Conservation (phyloP, 1,140 invertebrate genomes). For the Procambarus virginalis region DNA sequence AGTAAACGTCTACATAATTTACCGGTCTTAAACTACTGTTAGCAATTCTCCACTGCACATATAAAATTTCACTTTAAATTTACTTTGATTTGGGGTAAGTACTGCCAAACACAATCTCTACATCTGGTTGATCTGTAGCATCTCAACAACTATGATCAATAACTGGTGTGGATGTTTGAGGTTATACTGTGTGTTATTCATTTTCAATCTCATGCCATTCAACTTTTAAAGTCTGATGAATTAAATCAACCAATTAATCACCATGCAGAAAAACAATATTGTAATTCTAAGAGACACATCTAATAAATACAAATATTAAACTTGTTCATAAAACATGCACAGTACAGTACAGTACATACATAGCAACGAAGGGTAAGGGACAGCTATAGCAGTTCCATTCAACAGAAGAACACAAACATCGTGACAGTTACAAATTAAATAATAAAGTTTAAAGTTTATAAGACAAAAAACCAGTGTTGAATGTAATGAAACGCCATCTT, state of each 20-base stretch:
- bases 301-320: no score
- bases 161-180: neutral
- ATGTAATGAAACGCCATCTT: no score
- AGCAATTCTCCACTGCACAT: no score
- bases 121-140: neutral
- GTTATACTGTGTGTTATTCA: neutral
- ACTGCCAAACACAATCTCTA: neutral
- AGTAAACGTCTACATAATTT: no score
- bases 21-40: no score
- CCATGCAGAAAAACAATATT: neutral
- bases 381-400: no score
- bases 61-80: no score
- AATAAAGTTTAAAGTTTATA: no score
- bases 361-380: no score
- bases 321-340: neutral
- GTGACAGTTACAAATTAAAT: no score
- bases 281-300: neutral
- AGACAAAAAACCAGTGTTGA: no score
- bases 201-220: neutral
- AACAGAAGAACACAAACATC: no score
- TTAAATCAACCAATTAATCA: neutral
- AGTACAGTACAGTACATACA: neutral
- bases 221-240: neutral
- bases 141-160: neutral
- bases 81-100: neutral